A percentile compares a stretch with the other conserved stretches of the same genome.
Conservation (phyloP, 2,113 vertebrate genomes). For the Phyllostomus hastatus region DNA sequence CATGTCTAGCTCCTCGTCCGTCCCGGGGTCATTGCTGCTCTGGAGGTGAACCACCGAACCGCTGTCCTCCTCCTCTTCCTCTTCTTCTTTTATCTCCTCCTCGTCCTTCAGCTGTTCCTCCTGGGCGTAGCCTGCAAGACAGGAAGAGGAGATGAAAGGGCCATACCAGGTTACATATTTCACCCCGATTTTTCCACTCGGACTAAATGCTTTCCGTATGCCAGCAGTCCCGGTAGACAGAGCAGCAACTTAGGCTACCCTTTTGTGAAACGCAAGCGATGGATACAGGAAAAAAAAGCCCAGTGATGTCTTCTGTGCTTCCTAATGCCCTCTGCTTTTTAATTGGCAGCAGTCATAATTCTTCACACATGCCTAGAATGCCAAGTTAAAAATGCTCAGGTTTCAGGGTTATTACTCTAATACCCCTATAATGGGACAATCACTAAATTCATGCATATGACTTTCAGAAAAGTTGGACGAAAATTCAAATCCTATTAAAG, state of each 20-base stretch:
- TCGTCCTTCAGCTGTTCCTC: constrained; percentile 90
- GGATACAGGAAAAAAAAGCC: constrained; percentile 49
- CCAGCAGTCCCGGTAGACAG: not conserved
- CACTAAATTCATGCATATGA: constrained; percentile 60
- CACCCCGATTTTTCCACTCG: not conserved
- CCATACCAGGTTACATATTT: not conserved
- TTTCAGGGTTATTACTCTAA: constrained; percentile 67
- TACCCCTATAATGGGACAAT: constrained; percentile 56
- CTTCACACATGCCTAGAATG: constrained; percentile 71
- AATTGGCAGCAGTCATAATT: constrained; percentile 68
- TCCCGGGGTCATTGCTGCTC: constrained; percentile 89
- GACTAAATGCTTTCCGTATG: not conserved
- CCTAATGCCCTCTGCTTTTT: not conserved
- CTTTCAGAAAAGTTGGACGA: constrained; percentile 66
- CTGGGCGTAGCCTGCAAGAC: constrained; percentile 92
- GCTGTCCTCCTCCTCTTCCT: constrained; percentile 89
- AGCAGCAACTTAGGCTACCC: not conserved
- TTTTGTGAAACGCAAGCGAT: constrained; percentile 25
- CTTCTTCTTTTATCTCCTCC: constrained; percentile 88
- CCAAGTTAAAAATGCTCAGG: constrained; percentile 72
- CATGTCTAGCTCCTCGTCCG: constrained; percentile 92
- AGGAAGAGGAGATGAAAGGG: constrained; percentile 69
- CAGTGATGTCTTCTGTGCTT: constrained; percentile 29
- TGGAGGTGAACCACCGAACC: constrained; percentile 89
- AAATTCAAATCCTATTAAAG: constrained; percentile 64